These are phyloP conservation scores for Helogale parvula DNA, from an alignment of 2,113 vertebrate genomes.

Conservation along the genomic window DNA sequence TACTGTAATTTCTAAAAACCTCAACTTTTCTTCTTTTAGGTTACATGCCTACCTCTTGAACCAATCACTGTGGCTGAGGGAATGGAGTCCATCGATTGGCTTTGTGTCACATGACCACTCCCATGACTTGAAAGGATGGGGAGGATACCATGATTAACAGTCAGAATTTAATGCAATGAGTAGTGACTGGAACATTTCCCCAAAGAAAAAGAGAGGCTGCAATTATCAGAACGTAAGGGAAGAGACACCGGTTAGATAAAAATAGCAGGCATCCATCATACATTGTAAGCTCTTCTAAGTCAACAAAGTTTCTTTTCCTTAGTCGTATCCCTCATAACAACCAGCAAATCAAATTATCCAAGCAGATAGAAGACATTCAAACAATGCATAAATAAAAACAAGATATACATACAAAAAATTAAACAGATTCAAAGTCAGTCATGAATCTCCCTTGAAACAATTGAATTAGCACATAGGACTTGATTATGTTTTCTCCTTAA, in stretches of 20 bases:
- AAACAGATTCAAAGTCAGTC: not conserved
- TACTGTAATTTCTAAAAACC: not conserved
- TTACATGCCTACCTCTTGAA: not conserved
- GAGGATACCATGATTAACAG: not conserved
- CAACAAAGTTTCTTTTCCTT: not conserved
- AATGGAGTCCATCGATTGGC: not conserved
- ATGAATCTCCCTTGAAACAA: not conserved
- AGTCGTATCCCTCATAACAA: not conserved
- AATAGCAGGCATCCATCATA: not conserved
- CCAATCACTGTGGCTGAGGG: not conserved
- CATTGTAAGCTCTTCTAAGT: not conserved
- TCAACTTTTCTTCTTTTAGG: not conserved
- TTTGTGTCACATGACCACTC: not conserved
- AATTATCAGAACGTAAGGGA: not conserved
- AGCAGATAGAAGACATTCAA: not conserved
- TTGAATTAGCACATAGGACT: not conserved
- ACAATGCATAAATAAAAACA: not conserved
- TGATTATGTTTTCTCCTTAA: not conserved
- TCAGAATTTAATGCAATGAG: not conserved
- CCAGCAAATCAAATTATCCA: not conserved
- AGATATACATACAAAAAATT: not conserved
- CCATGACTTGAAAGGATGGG: not conserved
- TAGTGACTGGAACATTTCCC: not conserved
- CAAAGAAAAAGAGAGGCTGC: not conserved
- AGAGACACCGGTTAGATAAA: not conserved